phyloP scores from a whole-genome alignment of 2,113 vertebrate species.

The Antechinus stuartii region DNA sequence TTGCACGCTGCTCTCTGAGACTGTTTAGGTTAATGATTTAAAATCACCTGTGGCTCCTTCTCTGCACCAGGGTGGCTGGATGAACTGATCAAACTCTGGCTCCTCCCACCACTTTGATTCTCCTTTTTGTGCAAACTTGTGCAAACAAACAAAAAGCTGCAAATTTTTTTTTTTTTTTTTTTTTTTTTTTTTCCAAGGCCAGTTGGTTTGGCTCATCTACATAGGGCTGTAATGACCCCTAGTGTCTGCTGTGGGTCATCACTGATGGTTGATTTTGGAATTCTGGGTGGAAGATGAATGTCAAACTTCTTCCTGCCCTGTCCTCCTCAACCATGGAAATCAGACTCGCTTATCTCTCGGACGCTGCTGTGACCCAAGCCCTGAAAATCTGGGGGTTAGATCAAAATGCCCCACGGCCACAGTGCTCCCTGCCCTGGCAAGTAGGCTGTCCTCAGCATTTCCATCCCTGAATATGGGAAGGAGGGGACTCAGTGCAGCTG shows the following conservation, averaged over 20 bases:
- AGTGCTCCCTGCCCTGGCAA: not conserved
- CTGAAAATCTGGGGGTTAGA: not conserved
- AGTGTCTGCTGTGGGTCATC: conserved; percentile 52
- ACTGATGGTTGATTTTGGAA: not conserved
- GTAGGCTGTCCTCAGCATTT: not conserved
- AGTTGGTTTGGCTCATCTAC: conserved; percentile 24
- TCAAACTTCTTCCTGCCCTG: not conserved
- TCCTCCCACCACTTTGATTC: not conserved
- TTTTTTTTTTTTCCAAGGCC: not conserved
- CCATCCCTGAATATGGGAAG: not conserved
- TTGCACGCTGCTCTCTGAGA: not conserved
- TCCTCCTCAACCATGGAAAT: not conserved
- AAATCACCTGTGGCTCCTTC: not conserved
- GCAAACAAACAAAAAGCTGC: not conserved
- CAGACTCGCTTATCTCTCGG: not conserved
- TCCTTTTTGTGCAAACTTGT: not conserved
- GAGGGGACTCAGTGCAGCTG: not conserved
- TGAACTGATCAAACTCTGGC: not conserved
- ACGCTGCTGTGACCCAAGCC: not conserved
- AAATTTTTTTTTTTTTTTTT: not conserved
- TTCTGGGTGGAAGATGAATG: not conserved
- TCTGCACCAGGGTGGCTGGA: not conserved
- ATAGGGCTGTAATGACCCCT: conserved; percentile 75
- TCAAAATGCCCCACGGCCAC: not conserved
- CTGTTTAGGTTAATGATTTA: not conserved